Evolutionary conservation across 1,140 invertebrate genomes (phyloP), one percentile per base, ranked within the genome.

Genomic region (Hycleus phaleratus): DNA sequence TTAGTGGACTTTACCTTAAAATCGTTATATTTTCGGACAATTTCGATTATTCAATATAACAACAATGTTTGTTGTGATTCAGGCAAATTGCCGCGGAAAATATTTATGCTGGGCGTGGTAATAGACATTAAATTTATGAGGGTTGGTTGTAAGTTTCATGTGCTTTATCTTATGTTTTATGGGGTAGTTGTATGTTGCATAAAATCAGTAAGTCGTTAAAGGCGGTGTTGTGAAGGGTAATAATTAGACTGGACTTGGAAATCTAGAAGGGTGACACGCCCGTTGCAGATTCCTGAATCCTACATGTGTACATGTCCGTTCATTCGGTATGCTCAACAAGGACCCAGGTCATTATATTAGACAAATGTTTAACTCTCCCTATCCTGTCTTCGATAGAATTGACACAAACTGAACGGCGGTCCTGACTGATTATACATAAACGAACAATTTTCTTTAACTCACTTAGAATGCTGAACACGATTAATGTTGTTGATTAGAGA

Each of bases 161-260:
- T 53, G 46, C 51, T 53, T 53, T 53, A 53, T 53, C 51, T 53
- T 53, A 53, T 53, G 51, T 53, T 53, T 53, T 53, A 53, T 53
- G 51, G 51, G 51, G 51, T 53, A 53, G 51, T 53, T 53, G 51
- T 53, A 53, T 53, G 51, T 53, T 53, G 51, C 51, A 53, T 53
- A 53, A 53, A 53, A 53, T 53, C 51, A 53, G 51, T 53, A 53
- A 53, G 51, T 53, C 42, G 51, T 53, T 53, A 53, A 53, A 53
- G 51, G 51, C 51, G 51, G 51, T 53, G 43, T 32, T 53, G 51
- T 32, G 51, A 45, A 32, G 51, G 51, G 51, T 32, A 53, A 53
- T 53, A 53, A 53, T 53, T 53, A 53, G 40, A 53, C 51, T 45
- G 51, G 51, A 53, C 51, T 53, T 46, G 51, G 51, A 53, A 53